phyloP scores from a whole-genome alignment of 1,140 invertebrate species.

The Phocides pigmalion region DNA sequence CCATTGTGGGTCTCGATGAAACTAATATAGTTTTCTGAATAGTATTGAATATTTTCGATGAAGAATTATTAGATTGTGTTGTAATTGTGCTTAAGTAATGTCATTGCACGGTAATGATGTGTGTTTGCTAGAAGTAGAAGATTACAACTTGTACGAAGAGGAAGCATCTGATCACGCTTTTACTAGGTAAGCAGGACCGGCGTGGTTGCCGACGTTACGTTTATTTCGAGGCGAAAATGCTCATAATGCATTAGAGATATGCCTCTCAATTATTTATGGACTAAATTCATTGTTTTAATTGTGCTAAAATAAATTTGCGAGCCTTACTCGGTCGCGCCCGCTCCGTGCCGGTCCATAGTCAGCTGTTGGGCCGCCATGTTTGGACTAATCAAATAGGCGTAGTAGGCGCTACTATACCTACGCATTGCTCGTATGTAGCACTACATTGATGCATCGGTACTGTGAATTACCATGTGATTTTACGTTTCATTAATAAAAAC shows the following conservation, averaged over 20 bases:
- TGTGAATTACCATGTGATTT: constrained; percentile 19
- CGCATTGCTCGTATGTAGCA: constrained; percentile 21
- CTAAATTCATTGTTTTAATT: not conserved
- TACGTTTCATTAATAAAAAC: constrained; percentile 6
- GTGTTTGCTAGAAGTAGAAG: constrained; percentile 81
- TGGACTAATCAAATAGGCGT: constrained; percentile 80
- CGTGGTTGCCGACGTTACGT: constrained; percentile 58
- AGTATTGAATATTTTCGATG: constrained; percentile 61
- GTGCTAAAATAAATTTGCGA: constrained; percentile 25
- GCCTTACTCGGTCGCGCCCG: constrained; percentile 67
- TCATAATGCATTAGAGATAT: constrained; percentile 5
- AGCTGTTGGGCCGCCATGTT: constrained; percentile 85
- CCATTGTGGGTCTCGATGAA: constrained; percentile 79
- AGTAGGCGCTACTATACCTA: constrained; percentile 68
- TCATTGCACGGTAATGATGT: constrained; percentile 83
- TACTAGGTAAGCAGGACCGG: constrained; percentile 77
- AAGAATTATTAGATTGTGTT: constrained; percentile 56
- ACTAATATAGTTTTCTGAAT: constrained; percentile 55
- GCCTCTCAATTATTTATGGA: constrained; percentile 17
- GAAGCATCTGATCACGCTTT: constrained; percentile 82
- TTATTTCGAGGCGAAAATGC: constrained; percentile 33
- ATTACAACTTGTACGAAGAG: constrained; percentile 82
- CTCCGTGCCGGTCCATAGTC: constrained; percentile 81
- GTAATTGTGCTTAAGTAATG: constrained; percentile 72
- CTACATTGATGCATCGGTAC: constrained; percentile 13